Evolutionary conservation across 2,797 vertebrate species (phyloP), one percentile per base, ranked within the genome.

Genomic region (Tapirus indicus): DNA sequence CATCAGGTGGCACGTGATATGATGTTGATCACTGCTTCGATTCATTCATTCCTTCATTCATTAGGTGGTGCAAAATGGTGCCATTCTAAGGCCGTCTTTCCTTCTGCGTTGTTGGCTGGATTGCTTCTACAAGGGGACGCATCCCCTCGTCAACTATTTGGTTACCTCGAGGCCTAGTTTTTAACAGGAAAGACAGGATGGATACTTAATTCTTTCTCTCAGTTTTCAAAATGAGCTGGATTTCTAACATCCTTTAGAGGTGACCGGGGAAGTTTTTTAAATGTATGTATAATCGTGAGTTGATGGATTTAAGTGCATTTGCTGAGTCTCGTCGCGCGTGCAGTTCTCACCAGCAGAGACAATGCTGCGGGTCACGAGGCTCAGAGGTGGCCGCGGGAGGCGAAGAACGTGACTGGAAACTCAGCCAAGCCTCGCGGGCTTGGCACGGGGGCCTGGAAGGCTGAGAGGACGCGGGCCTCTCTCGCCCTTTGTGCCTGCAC

Each of bases 91-190:
- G 29, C 9, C 0, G 16, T 32, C 56, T 38, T 9, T 27, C 66
- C 32, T 18, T 58, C 78, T 35, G 38, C 6, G 0, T 4, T 0
- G 12, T 21, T 17, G 27, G 71, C 71, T 7, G 25, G 7, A 1
- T 68, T 11, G 0, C 52, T 41, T n/a, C 52, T 18, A 23, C 6
- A 5, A 23, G 62, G 41, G 35, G 47, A 35, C 12, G 27, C 20
- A 0, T 21, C 6, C 27, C 38, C 21, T 25, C 17, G 0, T 49
- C 54, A 3, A 18, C 38, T 23, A 0, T 6, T 17, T 32, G 58
- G 32, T 60, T 23, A n/a, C n/a, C 38, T 25, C 0, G 2, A 49
- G 75, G 44, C 32, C 29, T 23, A 32, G 66, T 47, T 62, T 79
- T 64, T 29, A 47, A 32, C 10, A 27, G 35, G 64, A 71, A 72